These are phyloP conservation scores for Neolamprologus cancellatus DNA, from an alignment of 2,113 vertebrate species.

Conservation along the genomic window DNA sequence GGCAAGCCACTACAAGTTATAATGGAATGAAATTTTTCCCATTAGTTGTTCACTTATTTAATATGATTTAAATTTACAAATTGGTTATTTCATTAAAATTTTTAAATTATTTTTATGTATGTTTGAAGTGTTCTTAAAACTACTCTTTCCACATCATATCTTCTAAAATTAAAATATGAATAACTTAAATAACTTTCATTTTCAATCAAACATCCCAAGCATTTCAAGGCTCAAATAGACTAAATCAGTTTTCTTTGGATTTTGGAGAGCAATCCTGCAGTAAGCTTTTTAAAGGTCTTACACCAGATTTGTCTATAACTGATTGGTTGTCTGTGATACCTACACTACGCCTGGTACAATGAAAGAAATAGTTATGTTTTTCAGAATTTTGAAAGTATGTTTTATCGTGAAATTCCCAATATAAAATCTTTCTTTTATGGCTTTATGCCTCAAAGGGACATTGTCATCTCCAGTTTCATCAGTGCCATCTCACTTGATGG, in stretches of 20 bases:
- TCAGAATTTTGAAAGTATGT: background rate
- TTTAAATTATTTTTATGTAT: background rate
- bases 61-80: background rate
- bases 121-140: background rate
- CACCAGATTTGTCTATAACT: background rate
- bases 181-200: background rate
- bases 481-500: background rate
- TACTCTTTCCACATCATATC: background rate
- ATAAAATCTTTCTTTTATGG: background rate
- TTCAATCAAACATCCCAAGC: background rate
- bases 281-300: background rate
- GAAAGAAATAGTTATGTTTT: background rate
- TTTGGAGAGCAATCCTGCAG: background rate
- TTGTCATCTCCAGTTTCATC: background rate
- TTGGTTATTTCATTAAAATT: background rate
- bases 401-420: background rate
- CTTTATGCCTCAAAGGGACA: background rate
- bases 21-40: background rate
- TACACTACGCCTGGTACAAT: background rate
- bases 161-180: background rate
- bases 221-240: background rate
- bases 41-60: background rate
- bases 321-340: background rate
- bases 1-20: background rate
- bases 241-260: background rate